phyloP scores from a whole-genome alignment of 2,113 vertebrate genomes.

The Sapajus apella region DNA sequence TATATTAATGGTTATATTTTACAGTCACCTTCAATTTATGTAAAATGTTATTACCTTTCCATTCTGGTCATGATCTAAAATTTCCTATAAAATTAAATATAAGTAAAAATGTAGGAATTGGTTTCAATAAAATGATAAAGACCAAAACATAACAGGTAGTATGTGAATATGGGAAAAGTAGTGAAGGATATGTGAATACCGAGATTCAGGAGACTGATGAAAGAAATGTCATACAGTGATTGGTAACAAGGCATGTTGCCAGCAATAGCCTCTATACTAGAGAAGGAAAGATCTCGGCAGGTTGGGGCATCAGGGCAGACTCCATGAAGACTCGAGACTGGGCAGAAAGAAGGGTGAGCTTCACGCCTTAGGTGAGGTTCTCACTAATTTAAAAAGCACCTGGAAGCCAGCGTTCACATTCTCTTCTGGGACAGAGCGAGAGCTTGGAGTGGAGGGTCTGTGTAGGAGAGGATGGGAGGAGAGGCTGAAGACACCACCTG shows the following conservation, averaged over 20 bases:
- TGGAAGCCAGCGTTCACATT: neutral
- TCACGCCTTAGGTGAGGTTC: neutral
- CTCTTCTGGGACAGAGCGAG: neutral
- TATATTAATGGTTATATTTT: constrained; percentile 14
- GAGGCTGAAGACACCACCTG: neutral
- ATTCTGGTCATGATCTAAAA: neutral
- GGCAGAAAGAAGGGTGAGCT: neutral
- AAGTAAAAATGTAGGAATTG: constrained; percentile 1
- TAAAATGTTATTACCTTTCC: neutral
- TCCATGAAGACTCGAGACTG: neutral
- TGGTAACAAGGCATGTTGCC: neutral
- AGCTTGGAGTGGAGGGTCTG: neutral
- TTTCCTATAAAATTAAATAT: constrained; percentile 38
- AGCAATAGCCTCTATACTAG: fast-evolving
- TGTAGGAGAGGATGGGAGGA: neutral
- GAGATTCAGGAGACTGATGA: neutral
- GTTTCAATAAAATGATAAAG: constrained; percentile 32
- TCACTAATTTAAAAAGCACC: neutral
- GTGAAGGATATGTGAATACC: neutral
- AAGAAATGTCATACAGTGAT: neutral
- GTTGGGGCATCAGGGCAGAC: neutral
- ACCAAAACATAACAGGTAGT: neutral
- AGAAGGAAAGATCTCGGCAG: neutral
- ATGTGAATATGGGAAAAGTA: neutral
- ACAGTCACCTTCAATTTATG: neutral